Base-by-base conservation (phyloP, 2,888 invertebrate species). In the Yponomeuta malinellus region DNA sequence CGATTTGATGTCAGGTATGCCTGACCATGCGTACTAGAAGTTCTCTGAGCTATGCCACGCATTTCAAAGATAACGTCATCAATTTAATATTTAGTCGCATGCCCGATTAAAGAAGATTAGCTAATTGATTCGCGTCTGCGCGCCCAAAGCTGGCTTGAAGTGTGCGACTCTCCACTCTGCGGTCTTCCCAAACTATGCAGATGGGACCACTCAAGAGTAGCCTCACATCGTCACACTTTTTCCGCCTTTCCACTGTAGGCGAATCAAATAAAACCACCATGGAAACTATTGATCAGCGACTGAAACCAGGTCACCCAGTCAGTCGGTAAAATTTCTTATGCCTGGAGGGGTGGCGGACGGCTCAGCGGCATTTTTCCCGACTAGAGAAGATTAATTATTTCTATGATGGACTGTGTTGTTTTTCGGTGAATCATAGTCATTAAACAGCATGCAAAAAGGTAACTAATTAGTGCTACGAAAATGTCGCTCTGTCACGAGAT, bases 251-350 rank as follows among this genome's bases (percentile, higher is more conserved):
- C 43, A 43, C 43, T 43, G 43, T 43, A 6, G 43, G 9, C 43
- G 4, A 6, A 43, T 43, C 43, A 43, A 43, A 43, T 43, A 43
- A 43, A 43, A 43, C 43, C 43, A 66, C n/a, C 15, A 48, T 48
- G 68, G 31, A 68, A 68, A 68, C 68, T 68, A 68, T 68, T 23
- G 68, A 68, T 48, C 48, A 31, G 68, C 66, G 9, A 37, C 63
- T 63, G 9, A 43, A 68, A 68, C 48, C 48, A 48, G 68, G 68
- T 68, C 68, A 68, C 68, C 10, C 66, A 43, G 43, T 43, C 43
- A 43, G 43, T 43, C 43, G 66, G 66, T 43, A 37, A 66, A 66
- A 66, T 31, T 66, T 31, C 5, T 66, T 9, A 65, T 65, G 23
- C 37, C 37, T 37, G 5, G 37, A 43, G 43, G 43, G 43, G 43